A percentile compares a stretch with the other conserved stretches of the same genome.
phyloP scores from a whole-genome alignment of 1,140 invertebrate species.

The Prorops nasuta region DNA sequence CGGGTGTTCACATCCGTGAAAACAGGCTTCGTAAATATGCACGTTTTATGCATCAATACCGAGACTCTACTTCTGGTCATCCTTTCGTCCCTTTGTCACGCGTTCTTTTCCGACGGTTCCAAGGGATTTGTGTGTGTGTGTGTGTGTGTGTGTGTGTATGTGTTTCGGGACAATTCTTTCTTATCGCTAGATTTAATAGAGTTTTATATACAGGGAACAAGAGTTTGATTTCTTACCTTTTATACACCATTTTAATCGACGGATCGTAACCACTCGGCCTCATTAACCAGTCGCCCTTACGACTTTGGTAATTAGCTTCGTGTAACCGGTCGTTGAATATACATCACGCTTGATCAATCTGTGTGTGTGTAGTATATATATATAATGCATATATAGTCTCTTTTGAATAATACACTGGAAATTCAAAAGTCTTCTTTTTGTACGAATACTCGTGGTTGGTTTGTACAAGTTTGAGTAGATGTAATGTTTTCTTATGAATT shows the following conservation, averaged over 20 bases:
- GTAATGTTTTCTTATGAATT: neutral
- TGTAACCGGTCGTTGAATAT: neutral
- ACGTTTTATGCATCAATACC: constrained; percentile 52
- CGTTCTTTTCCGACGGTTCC: too few species aligned
- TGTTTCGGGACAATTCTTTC: too few species aligned
- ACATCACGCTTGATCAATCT: too few species aligned
- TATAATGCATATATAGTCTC: too few species aligned
- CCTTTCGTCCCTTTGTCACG: neutral
- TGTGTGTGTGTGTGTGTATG: too few species aligned
- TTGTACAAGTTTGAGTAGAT: neutral
- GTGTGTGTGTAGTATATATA: too few species aligned
- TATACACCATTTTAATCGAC: neutral
- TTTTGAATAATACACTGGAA: too few species aligned
- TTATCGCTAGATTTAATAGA: too few species aligned
- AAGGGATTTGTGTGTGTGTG: too few species aligned
- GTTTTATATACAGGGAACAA: too few species aligned
- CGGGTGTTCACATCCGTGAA: constrained; percentile 54
- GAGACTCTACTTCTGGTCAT: constrained; percentile 1
- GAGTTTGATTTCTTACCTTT: too few species aligned
- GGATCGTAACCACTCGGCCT: neutral
- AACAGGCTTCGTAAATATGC: constrained; percentile 53
- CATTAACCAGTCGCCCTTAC: neutral
- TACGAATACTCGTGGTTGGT: neutral
- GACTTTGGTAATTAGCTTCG: neutral
- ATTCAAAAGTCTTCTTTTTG: too few species aligned